A percentile compares a stretch with the other conserved stretches of the same genome.
These are phyloP conservation scores for Trichopria drosophilae DNA, from an alignment of 2,888 invertebrate genomes.

Conservation along the genomic window DNA sequence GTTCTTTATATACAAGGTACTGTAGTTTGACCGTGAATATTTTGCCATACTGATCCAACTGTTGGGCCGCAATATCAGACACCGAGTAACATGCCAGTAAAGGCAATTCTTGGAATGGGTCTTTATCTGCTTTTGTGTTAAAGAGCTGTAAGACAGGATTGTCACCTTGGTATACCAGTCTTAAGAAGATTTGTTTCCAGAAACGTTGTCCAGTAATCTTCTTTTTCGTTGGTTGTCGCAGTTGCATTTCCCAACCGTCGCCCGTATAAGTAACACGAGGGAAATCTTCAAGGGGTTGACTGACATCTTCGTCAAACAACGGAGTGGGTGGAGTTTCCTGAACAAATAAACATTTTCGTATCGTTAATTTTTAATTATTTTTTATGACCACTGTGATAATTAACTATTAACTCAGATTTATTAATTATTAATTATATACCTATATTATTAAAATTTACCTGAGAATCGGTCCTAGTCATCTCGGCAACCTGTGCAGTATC, in stretches of 20 bases:
- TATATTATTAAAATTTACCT: constrained; percentile 40
- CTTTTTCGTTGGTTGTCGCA: constrained; percentile 94
- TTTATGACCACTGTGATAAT: no score
- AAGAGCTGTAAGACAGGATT: constrained; percentile 84
- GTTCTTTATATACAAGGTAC: constrained; percentile 96
- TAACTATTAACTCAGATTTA: background rate
- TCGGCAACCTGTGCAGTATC: constrained; percentile 54
- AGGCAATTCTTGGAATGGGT: constrained; percentile 93
- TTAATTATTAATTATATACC: background rate
- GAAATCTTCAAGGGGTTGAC: constrained; percentile 89
- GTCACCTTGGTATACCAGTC: constrained; percentile 76
- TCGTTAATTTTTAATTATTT: background rate
- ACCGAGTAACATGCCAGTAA: constrained; percentile 93
- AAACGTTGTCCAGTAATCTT: constrained; percentile 92
- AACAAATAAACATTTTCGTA: constrained; percentile 48
- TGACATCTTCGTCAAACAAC: constrained; percentile 90
- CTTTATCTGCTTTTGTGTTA: constrained; percentile 80
- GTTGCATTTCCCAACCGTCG: constrained; percentile 95
- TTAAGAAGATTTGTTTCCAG: constrained; percentile 96
- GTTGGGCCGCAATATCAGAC: constrained; percentile 93
- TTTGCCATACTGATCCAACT: constrained; percentile 98
- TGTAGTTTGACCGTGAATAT: constrained; percentile 97
- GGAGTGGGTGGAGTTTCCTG: constrained; percentile 90
- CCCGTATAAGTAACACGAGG: constrained; percentile 76
- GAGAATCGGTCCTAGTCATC: constrained; percentile 54